phyloP scores from a whole-genome alignment of 2,888 invertebrate genomes.

The Hirudinaria manillensis region DNA sequence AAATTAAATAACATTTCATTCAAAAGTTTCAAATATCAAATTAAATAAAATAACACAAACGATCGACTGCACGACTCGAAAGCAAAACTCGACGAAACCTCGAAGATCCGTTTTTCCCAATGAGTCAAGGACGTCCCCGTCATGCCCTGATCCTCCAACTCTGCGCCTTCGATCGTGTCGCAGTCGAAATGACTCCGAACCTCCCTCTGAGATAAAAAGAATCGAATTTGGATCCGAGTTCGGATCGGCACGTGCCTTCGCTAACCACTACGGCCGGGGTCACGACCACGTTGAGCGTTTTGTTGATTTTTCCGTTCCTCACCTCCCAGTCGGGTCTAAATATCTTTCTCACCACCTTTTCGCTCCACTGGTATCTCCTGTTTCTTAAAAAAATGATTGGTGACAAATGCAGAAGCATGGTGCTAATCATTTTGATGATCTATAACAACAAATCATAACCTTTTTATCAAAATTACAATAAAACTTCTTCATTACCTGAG shows the following conservation, averaged over 20 bases:
- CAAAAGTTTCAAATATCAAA: background rate
- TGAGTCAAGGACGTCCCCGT: constrained; percentile 91
- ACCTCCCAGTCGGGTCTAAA: constrained; percentile 70
- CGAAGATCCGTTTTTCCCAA: constrained; percentile 97
- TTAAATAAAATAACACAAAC: background rate
- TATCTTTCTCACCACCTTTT: constrained; percentile 73
- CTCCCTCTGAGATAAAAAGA: constrained; percentile 59
- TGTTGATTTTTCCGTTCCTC: constrained; percentile 67
- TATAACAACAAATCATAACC: too few species aligned
- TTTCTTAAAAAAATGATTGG: constrained; percentile 58
- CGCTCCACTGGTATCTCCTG: constrained; percentile 90
- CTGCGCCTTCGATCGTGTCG: constrained; percentile 79
- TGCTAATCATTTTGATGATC: too few species aligned
- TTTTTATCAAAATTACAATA: too few species aligned
- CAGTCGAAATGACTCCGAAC: constrained; percentile 82
- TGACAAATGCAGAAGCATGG: background rate
- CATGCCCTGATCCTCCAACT: constrained; percentile 92
- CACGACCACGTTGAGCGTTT: constrained; percentile 68
- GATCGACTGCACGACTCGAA: background rate
- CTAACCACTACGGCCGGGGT: constrained; percentile 67
- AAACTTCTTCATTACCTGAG: too few species aligned
- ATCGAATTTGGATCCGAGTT: background rate
- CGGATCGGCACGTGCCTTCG: background rate
- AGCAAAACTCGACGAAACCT: constrained; percentile 61
- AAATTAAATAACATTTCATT: background rate